Percentiles rank a stretch among this genome's conserved stretches.
Conservation (phyloP, 2,113 vertebrate species). For the Tinamus guttatus region DNA sequence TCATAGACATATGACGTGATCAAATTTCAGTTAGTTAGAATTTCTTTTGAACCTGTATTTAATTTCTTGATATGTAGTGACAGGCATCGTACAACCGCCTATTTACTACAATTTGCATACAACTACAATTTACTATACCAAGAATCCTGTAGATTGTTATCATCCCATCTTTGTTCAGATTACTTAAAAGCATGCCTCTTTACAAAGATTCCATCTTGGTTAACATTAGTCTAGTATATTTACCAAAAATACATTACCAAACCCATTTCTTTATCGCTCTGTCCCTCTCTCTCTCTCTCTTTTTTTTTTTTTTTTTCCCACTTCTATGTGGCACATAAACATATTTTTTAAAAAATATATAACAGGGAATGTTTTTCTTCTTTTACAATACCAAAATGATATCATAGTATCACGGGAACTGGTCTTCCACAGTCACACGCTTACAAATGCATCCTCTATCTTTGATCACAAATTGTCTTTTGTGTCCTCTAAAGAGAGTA, state of each 20-base stretch:
- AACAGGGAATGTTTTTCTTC: background rate
- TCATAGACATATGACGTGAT: background rate
- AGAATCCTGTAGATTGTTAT: background rate
- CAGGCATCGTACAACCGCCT: background rate
- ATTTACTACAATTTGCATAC: background rate
- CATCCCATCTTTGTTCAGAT: background rate
- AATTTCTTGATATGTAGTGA: background rate
- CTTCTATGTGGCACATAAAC: accelerated
- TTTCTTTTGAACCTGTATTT: background rate
- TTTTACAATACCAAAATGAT: background rate
- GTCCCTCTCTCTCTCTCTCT: background rate
- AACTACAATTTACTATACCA: background rate
- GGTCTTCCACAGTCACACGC: background rate
- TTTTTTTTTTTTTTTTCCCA: background rate
- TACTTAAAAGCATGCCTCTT: background rate
- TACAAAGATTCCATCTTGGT: background rate
- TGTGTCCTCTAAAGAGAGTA: background rate
- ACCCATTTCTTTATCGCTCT: background rate
- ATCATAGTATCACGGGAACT: background rate
- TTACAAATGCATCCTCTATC: background rate
- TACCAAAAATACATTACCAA: background rate
- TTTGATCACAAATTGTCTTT: background rate
- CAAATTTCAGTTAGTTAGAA: background rate
- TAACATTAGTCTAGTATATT: background rate
- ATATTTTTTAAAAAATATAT: background rate